Evolutionary conservation across 2,888 invertebrate genomes (phyloP), one percentile per base, ranked within the genome.

Genomic region (Choristoneura rosaceana): DNA sequence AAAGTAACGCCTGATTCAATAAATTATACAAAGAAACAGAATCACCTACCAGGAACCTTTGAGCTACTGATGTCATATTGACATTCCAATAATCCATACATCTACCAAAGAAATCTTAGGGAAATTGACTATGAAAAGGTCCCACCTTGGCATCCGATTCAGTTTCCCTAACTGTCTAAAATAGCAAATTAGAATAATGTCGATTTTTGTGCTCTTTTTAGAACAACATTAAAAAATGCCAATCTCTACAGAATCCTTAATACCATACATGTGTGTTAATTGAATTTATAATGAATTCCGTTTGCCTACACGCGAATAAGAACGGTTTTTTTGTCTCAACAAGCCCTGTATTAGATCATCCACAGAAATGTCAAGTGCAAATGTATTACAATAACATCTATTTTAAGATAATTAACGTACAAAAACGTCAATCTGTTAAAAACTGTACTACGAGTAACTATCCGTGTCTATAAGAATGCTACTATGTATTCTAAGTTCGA

Each of bases 311-410:
- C n/a, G 58, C 62, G 69, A 73, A 59, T 68, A 68, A 43, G 34
- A 50, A 47, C n/a, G 33, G 38, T 10, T 71, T 73, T 73, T 73
- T 73, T 73, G 69, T 68, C 8, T 34, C 38, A 64, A 41, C 47
- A 34, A 50, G 74, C 79, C 84, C 86, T 83, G 78, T 85, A 86
- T 88, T 87, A 88, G 86, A 89, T 89, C 87, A 87, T 83, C 85
- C 86, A 81, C 82, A 81, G 79, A 83, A 85, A 85, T 86, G 78
- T 82, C 78, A 81, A 82, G 85, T 12, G 84, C 85, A 86, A 83
- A 78, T 76, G 79, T 61, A 81, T 50, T 33, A 71, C 61, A 66
- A 66, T 58, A 61, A 41, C 50, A 50, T 60, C 50, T 73, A 63
- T 41, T 60, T 52, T 15, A 59, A 25, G 25, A 55, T 55, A 55